These are phyloP conservation scores for Noctua janthe DNA, from an alignment of 2,888 invertebrate genomes.

Conservation along the genomic window DNA sequence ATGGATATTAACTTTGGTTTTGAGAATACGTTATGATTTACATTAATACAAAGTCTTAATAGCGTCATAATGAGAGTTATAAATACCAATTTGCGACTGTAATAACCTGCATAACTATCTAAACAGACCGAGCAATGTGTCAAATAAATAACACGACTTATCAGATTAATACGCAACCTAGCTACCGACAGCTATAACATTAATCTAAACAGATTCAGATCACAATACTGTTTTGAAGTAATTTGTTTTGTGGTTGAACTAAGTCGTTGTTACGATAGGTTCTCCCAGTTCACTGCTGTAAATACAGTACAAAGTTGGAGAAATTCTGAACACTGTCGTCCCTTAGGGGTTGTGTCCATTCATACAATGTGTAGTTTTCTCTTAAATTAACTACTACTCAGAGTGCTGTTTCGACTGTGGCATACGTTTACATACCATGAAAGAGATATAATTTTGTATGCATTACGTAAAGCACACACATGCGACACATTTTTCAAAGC, in stretches of 20 bases:
- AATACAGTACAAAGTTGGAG: neutral
- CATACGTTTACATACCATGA: too few relatives aligned
- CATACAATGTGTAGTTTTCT: neutral
- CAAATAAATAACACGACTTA: neutral
- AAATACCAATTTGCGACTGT: too few relatives aligned
- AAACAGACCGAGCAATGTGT: neutral
- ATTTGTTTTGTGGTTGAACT: constrained; percentile 1
- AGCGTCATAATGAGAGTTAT: neutral
- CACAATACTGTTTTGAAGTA: constrained; percentile 15
- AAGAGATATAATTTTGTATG: too few relatives aligned
- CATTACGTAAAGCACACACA: too few relatives aligned
- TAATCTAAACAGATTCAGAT: constrained; percentile 59
- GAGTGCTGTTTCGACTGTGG: too few relatives aligned
- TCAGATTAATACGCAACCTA: neutral
- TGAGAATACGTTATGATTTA: neutral
- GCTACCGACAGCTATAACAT: neutral
- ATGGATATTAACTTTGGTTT: too few relatives aligned
- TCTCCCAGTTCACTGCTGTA: neutral
- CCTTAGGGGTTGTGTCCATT: neutral
- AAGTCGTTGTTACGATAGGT: neutral
- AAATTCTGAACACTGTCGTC: neutral
- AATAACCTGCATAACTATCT: neutral
- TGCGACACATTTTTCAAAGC: too few relatives aligned
- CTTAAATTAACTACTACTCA: too few relatives aligned
- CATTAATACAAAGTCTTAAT: neutral